Percentiles rank a stretch among this genome's conserved stretches.
Conservation (phyloP, 2,797 vertebrate genomes). For the Nasua narica region DNA sequence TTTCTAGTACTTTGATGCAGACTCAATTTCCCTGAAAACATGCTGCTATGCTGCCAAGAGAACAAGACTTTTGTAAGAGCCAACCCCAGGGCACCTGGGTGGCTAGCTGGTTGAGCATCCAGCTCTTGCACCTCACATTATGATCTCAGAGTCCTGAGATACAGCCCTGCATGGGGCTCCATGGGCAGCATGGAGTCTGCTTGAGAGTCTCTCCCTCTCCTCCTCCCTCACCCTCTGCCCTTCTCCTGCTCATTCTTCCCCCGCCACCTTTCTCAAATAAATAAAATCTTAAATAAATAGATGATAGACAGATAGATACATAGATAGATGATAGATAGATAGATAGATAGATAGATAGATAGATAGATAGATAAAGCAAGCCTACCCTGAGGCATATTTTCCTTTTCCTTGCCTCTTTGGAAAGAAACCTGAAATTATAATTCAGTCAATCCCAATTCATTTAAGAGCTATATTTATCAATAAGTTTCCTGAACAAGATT, state of each 20-base stretch:
- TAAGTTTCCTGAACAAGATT: background rate
- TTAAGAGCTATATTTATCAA: background rate
- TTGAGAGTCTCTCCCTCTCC: background rate
- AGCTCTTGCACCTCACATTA: background rate
- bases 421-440: background rate
- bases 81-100: background rate
- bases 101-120: background rate
- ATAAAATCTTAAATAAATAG: background rate
- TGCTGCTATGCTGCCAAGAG: background rate
- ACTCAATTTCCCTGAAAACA: background rate
- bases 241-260: background rate
- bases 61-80: background rate
- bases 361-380: background rate
- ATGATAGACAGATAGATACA: background rate
- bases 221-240: background rate
- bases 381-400: background rate
- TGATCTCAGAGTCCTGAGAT: background rate
- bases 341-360: background rate
- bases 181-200: fast-evolving
- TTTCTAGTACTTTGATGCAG: background rate
- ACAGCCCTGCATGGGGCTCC: background rate
- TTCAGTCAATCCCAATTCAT: background rate
- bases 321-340: too few species aligned
- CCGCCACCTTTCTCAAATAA: background rate
- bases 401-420: background rate